These are phyloP conservation scores for Cyphomyrmex costatus DNA, from an alignment of 1,140 invertebrate genomes.

Conservation along the genomic window DNA sequence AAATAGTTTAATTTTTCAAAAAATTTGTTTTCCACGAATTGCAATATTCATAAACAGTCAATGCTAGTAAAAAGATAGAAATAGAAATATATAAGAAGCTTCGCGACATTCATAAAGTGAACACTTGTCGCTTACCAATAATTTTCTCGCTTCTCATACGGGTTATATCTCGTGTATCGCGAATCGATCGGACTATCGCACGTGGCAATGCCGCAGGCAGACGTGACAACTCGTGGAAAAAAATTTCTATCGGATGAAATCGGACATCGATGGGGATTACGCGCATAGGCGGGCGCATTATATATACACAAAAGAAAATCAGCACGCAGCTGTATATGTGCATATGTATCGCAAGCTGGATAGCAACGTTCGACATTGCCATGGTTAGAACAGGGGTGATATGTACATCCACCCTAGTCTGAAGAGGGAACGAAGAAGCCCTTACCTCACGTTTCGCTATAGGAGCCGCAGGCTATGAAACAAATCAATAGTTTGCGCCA, in stretches of 20 bases:
- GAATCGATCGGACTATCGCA: constrained; percentile 60
- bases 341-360: constrained; percentile 42
- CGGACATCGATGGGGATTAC: constrained; percentile 52
- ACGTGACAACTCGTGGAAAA: constrained; percentile 26
- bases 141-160: constrained; percentile 60
- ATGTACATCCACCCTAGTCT: constrained; percentile 59
- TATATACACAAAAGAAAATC: constrained; percentile 37
- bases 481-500: constrained; percentile 80
- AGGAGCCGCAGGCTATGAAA: constrained; percentile 76
- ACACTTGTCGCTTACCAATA: constrained; percentile 13
- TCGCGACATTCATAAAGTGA: constrained; percentile 3
- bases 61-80: neutral
- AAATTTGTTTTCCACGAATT: neutral
- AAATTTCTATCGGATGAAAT: constrained; percentile 7
- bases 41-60: neutral
- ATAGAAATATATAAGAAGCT: neutral
- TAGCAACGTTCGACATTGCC: constrained; percentile 65
- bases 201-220: constrained; percentile 38
- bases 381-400: constrained; percentile 70
- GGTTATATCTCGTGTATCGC: constrained; percentile 65
- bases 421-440: constrained; percentile 75
- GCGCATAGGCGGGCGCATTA: constrained; percentile 33
- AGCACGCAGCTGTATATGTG: constrained; percentile 17
- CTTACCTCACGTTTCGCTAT: constrained; percentile 81
- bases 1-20: neutral